These are phyloP conservation scores for Phoebastria nigripes DNA, from an alignment of 2,797 vertebrate species.

Conservation along the genomic window DNA sequence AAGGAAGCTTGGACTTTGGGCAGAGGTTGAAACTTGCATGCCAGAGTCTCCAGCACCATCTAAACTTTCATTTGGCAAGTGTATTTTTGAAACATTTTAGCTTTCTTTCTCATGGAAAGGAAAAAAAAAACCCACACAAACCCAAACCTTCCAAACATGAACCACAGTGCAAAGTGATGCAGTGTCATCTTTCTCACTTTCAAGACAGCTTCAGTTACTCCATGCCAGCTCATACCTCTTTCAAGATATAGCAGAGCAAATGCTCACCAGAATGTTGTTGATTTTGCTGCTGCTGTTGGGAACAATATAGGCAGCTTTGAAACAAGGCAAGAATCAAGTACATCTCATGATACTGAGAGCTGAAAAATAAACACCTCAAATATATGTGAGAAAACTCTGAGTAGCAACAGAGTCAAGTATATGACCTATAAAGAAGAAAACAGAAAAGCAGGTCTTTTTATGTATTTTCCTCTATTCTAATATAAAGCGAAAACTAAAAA, in stretches of 20 bases:
- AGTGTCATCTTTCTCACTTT: conserved; percentile 50
- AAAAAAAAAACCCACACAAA: neutral
- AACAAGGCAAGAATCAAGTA: neutral
- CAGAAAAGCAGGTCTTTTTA: neutral
- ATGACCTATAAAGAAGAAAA: neutral
- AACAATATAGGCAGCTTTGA: neutral
- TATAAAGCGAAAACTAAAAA: neutral
- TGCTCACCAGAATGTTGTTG: neutral
- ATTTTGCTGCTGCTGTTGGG: neutral
- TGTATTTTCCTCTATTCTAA: neutral
- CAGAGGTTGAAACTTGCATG: neutral
- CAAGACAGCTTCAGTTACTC: neutral
- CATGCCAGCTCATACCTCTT: neutral
- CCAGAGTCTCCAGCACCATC: neutral
- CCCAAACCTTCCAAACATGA: neutral
- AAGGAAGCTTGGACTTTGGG: neutral
- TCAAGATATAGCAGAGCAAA: neutral
- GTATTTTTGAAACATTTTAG: neutral
- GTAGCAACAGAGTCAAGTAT: neutral
- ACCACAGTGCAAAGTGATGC: conserved; percentile 24
- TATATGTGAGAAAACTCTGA: neutral
- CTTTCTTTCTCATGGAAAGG: neutral
- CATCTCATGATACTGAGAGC: neutral
- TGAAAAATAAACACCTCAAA: neutral
- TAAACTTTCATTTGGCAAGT: neutral